Evolutionary conservation across 2,797 vertebrate species (phyloP), one percentile per base, ranked within the genome.

Genomic region (Oceanodroma leucorhoa): DNA sequence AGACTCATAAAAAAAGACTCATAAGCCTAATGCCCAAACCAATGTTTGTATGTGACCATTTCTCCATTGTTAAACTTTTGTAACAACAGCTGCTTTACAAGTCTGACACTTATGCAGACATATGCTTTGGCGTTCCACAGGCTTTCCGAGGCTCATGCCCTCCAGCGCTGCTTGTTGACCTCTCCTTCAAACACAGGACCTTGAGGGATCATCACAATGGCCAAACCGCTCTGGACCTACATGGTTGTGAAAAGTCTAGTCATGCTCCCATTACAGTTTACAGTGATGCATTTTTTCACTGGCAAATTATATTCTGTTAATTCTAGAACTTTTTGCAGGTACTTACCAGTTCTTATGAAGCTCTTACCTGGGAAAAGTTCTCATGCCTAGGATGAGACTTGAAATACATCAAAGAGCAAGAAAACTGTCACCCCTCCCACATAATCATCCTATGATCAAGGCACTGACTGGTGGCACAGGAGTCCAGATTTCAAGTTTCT

Each of bases 31-130:
- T 87, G 66, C 66, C 58, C 55, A 90, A 82, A 94, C 19, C 23
- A 90, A 55, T 70, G 78, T 90, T 92, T 85, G 53, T 48, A 38
- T 92, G 88, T 60, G 55, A 64, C 79, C 71, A 57, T 90, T 92
- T 93, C 75, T 73, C 90, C 26, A 80, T 54, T 82, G 67, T 95
- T 90, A 84, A 89, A 57, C 41, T 93, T 95, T 51, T 89, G 81
- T 92, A 87, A 89, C 58, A 95, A 53, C 83, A 95, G 65, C 71
- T 77, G 71, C 80, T 95, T 96, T 93, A 93, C 58, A 89, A 95
- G 75, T 95, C 86, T 96, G 93, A 95, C 91, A 80, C 89, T 94
- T 89, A 76, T 0, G 4, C 75, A 94, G 71, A 75, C 81, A 70
- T 77, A 53, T 36, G 83, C 67, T 77, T 66, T 91, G 66, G 65